Base-by-base conservation (phyloP, 2,888 invertebrate species). In the Drosophila gaucha region DNA sequence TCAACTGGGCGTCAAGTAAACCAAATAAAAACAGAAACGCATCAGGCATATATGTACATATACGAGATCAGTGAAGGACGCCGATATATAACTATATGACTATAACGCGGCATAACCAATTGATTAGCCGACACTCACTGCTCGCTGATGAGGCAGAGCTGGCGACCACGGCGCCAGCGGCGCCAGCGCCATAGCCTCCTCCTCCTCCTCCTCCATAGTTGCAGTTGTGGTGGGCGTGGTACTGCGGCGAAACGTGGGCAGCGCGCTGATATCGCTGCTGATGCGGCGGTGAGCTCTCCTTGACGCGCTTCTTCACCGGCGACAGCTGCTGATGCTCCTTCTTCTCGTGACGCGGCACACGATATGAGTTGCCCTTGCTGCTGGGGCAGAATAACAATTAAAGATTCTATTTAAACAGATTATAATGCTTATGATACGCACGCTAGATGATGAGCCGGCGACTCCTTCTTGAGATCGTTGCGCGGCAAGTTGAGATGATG, bases 281-380 rank as follows among this genome's bases (percentile, higher is more conserved):
- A 64, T 95, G 94, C 38, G 97, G 98, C 22, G 98, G 98, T 22
- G 98, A 97, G 88, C 97, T 97, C 90, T 98, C 98, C 91, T 98
- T 98, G 39, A 98, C 98, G 16, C 98, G 94, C 91, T 99, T 99
- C 93, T 99, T 99, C 24, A 98, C 98, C 2, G 99, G 99, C 85
- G 98, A 98, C 85, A 98, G 92, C 90, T 98, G 98, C 58, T 96
- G 96, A 58, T 96, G 95, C 90, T 96, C 96, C 91, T 97, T 97
- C 91, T 97, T 97, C 89, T 96, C 95, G 80, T 94, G 92, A 44
- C 92, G 91, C 68, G 92, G 92, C 78, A 92, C 92, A 82, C 92
- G 91, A 93, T 89, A 91, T 59, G 90, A 90, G 76, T 90, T 91
- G 78, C 90, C 89, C 78, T 91, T 91, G 89, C 90, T 91, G 59